Percentiles rank a stretch among this genome's conserved stretches.
Conservation (phyloP, 2,888 invertebrate genomes). For the Tridacna gigas region DNA sequence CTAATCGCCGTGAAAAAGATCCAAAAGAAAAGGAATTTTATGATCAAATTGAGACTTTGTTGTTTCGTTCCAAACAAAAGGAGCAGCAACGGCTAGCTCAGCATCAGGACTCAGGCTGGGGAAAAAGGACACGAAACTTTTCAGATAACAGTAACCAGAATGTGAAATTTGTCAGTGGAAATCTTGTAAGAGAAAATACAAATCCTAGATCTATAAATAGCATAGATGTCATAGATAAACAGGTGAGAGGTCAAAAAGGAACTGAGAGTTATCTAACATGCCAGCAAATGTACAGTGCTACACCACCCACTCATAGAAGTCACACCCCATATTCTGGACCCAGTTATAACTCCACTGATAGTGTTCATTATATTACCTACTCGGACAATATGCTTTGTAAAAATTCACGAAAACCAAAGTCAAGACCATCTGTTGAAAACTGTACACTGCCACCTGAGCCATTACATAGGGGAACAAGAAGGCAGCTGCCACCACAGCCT, state of each 20-base stretch:
- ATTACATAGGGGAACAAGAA: conserved; percentile 47
- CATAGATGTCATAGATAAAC: conserved; percentile 2
- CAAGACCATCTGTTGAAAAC: conserved; percentile 61
- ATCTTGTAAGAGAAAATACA: not conserved
- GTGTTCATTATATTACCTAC: conserved; percentile 59
- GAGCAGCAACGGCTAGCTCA: conserved; percentile 15
- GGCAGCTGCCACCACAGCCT: conserved; percentile 65
- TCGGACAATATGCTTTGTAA: conserved; percentile 61
- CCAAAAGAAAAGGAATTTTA: conserved; percentile 41
- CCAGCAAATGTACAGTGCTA: conserved; percentile 39
- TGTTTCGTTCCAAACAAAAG: conserved; percentile 21
- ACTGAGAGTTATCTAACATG: conserved; percentile 41
- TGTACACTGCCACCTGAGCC: conserved; percentile 66
- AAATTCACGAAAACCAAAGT: conserved; percentile 46
- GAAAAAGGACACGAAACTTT: not conserved
- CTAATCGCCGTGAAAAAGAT: conserved; percentile 23
- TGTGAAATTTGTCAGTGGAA: not conserved
- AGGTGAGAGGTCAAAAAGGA: not conserved
- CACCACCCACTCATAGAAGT: conserved; percentile 16
- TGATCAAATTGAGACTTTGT: conserved; percentile 30
- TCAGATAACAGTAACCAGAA: not conserved
- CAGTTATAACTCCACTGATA: conserved; percentile 38
- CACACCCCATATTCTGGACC: conserved; percentile 49
- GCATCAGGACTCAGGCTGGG: conserved; percentile 6
- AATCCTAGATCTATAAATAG: not conserved